phyloP scores from a whole-genome alignment of 2,113 vertebrate species.

The Loxodonta africana region DNA sequence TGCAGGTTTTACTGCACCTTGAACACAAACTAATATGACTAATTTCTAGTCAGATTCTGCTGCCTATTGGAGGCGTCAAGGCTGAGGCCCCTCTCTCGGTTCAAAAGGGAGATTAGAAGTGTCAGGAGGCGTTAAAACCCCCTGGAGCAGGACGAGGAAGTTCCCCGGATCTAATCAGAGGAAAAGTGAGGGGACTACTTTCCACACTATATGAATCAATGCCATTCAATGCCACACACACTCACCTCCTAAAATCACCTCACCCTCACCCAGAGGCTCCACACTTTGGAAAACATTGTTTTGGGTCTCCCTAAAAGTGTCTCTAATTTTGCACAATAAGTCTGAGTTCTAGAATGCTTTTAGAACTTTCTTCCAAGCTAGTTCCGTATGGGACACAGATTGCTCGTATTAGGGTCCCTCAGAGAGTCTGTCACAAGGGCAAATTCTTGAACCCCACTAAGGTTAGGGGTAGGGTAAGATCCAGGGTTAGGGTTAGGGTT shows the following conservation, averaged over 20 bases:
- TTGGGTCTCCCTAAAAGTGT: neutral
- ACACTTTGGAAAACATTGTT: neutral
- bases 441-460: rapidly evolving
- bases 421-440: neutral
- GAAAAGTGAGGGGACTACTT: too few species aligned
- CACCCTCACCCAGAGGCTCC: neutral
- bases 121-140: neutral
- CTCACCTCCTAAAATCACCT: neutral
- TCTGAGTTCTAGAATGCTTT: neutral
- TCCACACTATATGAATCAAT: neutral
- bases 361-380: neutral
- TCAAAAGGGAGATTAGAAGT: neutral
- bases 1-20: neutral
- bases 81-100: neutral
- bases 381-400: rapidly evolving
- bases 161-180: neutral
- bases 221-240: neutral
- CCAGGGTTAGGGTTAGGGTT: too few species aligned
- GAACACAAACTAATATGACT: neutral
- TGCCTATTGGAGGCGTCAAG: neutral
- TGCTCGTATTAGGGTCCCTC: neutral
- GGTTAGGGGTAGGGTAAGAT: too few species aligned
- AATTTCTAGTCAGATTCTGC: rapidly evolving
- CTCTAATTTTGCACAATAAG: neutral
- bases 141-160: rapidly evolving